These are phyloP conservation scores for Bombycilla garrulus DNA, from an alignment of 2,113 vertebrate genomes.

Conservation along the genomic window DNA sequence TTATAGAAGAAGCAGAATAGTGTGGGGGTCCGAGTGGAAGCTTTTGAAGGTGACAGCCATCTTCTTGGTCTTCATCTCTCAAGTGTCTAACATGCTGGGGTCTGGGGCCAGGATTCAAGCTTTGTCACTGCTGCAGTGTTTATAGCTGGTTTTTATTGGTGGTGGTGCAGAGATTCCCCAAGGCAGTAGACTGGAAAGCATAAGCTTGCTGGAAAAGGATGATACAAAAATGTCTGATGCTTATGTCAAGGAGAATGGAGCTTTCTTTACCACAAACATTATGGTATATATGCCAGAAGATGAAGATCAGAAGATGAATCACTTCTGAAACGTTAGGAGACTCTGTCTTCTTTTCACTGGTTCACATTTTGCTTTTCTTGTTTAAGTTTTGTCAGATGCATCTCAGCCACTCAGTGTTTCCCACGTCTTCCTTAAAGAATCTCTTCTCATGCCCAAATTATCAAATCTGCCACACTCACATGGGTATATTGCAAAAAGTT, in stretches of 20 bases:
- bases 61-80: neutral
- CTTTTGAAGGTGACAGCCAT: neutral
- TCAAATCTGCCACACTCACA: neutral
- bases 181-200: neutral
- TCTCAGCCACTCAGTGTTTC: neutral
- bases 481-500: neutral
- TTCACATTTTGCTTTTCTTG: neutral
- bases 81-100: neutral
- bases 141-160: neutral
- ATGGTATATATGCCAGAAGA: neutral
- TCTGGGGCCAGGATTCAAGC: neutral
- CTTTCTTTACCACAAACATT: neutral
- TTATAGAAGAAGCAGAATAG: neutral
- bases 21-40: fast-evolving
- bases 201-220: neutral
- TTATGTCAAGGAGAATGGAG: neutral
- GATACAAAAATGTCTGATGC: neutral
- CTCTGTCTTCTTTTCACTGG: neutral
- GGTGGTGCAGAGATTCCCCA: neutral
- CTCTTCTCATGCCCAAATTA: neutral
- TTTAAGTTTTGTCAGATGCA: neutral
- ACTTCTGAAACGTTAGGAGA: neutral
- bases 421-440: neutral
- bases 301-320: neutral
- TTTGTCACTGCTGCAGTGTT: neutral